These are phyloP conservation scores for Picus viridis DNA, from an alignment of 2,797 vertebrate species.

Conservation along the genomic window DNA sequence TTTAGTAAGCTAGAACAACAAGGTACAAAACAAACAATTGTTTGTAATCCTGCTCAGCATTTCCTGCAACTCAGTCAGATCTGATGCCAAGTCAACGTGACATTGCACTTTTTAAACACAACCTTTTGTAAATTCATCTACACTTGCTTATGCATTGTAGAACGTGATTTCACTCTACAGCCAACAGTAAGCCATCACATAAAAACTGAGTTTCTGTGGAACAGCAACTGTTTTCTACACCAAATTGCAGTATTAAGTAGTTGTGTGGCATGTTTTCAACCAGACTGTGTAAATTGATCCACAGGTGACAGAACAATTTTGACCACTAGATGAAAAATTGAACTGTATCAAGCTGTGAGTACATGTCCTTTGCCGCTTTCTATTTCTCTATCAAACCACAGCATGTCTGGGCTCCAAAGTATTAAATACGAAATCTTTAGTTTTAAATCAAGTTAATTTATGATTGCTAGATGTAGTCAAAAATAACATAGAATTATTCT, in stretches of 20 bases:
- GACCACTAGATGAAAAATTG: neutral
- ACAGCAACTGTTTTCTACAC: constrained; percentile 26
- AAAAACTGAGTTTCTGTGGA: neutral
- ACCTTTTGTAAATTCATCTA: neutral
- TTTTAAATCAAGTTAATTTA: neutral
- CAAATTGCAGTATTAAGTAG: neutral
- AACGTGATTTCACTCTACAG: neutral
- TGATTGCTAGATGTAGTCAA: neutral
- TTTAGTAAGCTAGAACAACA: neutral
- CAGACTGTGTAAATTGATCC: neutral
- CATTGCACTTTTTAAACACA: neutral
- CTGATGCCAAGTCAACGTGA: neutral
- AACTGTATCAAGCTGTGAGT: neutral
- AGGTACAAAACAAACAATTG: neutral
- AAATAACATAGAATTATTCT: neutral
- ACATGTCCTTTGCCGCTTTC: neutral
- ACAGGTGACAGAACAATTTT: neutral
- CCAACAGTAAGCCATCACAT: neutral
- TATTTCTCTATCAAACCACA: neutral
- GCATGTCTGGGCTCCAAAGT: neutral
- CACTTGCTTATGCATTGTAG: neutral
- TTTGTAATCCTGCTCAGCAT: neutral
- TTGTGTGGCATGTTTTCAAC: neutral
- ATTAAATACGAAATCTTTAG: neutral
- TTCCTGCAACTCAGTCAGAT: neutral